These are phyloP conservation scores for Drosophila kanekoi DNA, from an alignment of 2,888 invertebrate species.

Conservation along the genomic window DNA sequence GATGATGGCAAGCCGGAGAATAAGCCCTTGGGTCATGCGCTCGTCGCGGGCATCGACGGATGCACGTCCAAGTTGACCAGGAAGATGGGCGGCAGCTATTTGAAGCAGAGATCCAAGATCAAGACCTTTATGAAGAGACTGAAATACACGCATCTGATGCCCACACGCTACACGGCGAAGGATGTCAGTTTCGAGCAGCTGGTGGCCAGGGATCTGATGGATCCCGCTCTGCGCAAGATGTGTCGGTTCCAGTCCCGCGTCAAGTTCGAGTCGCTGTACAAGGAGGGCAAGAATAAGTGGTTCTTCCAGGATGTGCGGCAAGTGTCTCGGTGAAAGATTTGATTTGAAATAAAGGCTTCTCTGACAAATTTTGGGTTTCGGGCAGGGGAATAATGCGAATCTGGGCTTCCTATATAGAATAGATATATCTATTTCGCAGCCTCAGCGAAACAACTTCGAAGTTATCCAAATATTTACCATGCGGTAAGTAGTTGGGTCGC, in stretches of 20 bases:
- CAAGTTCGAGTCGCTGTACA: slow-evolving; percentile 99
- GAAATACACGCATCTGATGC: slow-evolving; percentile 97
- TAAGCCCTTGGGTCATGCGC: slow-evolving; percentile 97
- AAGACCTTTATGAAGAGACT: slow-evolving; percentile 98
- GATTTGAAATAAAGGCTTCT: too few relatives aligned
- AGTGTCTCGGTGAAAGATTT: slow-evolving; percentile 49
- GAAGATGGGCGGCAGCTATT: slow-evolving; percentile 96
- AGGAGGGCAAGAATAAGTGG: slow-evolving; percentile 99
- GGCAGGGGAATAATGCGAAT: too few relatives aligned
- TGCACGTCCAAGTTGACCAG: slow-evolving; percentile 98
- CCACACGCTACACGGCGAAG: slow-evolving; percentile 97
- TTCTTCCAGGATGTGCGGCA: slow-evolving; percentile 97
- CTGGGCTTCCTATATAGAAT: too few relatives aligned
- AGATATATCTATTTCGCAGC: background rate
- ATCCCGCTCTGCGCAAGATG: slow-evolving; percentile 98
- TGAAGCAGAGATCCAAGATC: slow-evolving; percentile 98
- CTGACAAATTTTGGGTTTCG: too few relatives aligned
- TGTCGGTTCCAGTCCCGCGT: slow-evolving; percentile 97
- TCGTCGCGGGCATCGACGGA: slow-evolving; percentile 99
- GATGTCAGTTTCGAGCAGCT: slow-evolving; percentile 97
- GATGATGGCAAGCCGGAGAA: slow-evolving; percentile 98
- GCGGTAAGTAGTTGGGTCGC: slow-evolving; percentile 3
- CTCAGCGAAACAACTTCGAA: background rate
- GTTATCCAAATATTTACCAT: slow-evolving; percentile 10
- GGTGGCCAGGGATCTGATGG: slow-evolving; percentile 92